Conservation (phyloP, 2,113 vertebrate species). For the Oriolus oriolus region DNA sequence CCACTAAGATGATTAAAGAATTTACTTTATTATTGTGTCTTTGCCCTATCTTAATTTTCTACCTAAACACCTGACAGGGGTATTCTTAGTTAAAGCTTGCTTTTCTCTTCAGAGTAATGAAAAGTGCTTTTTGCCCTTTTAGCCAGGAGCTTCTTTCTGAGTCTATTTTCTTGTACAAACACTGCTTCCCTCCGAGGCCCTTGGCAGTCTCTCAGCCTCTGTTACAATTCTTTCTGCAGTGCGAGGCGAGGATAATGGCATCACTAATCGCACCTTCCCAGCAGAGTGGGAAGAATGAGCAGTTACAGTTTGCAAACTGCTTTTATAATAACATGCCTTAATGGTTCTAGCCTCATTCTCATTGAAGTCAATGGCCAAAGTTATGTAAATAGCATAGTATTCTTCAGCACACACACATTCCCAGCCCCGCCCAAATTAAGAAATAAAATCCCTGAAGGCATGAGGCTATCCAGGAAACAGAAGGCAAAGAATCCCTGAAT, state of each 20-base stretch:
- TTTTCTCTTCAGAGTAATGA: background rate
- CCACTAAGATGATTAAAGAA: background rate
- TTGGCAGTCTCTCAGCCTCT: background rate
- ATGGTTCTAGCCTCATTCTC: background rate
- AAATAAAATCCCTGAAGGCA: background rate
- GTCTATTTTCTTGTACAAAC: slow-evolving; percentile 28
- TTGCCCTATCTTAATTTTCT: background rate
- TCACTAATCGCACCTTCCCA: background rate
- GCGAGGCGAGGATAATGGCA: background rate
- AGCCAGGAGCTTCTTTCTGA: background rate
- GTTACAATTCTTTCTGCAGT: background rate
- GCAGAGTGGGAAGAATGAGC: background rate
- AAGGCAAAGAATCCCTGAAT: background rate
- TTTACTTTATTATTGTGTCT: background rate
- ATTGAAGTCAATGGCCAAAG: background rate
- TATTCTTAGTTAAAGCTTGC: background rate
- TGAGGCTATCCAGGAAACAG: background rate
- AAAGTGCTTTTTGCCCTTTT: background rate
- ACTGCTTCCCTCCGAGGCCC: background rate
- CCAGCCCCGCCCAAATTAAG: background rate
- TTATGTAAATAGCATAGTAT: background rate
- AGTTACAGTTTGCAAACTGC: background rate
- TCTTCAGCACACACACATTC: background rate
- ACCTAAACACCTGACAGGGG: background rate
- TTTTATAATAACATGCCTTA: background rate